A percentile compares a stretch with the other conserved stretches of the same genome.
phyloP scores from a whole-genome alignment of 2,797 vertebrate species.

The Chaunax sp. region DNA sequence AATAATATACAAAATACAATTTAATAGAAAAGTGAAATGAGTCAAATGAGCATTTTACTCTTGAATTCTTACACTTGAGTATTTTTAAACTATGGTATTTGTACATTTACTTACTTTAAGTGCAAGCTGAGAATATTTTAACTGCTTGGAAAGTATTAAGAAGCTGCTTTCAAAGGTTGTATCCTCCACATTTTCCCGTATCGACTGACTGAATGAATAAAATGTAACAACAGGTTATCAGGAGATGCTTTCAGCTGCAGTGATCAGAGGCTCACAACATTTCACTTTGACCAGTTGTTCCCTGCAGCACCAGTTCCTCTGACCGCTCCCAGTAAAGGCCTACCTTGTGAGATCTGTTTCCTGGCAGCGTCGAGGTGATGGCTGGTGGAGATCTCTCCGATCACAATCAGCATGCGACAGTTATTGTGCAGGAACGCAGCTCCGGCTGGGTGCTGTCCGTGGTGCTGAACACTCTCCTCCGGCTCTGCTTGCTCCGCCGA shows the following conservation, averaged over 20 bases:
- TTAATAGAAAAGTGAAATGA: background rate
- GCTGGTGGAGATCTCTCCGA: constrained; percentile 87
- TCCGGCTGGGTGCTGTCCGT: constrained; percentile 65
- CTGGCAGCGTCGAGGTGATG: constrained; percentile 85
- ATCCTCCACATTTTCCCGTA: background rate
- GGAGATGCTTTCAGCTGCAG: background rate
- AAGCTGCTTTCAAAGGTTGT: background rate
- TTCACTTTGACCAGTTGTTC: no score
- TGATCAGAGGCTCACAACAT: background rate
- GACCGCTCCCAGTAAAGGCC: constrained; percentile 40
- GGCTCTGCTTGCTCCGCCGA: constrained; percentile 47
- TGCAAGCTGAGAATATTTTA: background rate
- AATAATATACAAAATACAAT: background rate
- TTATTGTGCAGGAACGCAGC: constrained; percentile 72
- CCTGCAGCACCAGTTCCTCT: background rate
- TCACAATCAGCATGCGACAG: constrained; percentile 88
- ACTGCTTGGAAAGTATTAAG: no score
- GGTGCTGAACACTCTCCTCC: constrained; percentile 74
- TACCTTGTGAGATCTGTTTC: constrained; percentile 88
- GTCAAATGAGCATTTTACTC: no score
- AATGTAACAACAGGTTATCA: background rate
- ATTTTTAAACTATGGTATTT: no score
- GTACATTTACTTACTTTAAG: background rate
- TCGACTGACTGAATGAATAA: background rate
- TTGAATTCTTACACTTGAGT: no score